These are phyloP conservation scores for Danaus melanippus DNA, from an alignment of 1,140 invertebrate genomes.

Conservation along the genomic window DNA sequence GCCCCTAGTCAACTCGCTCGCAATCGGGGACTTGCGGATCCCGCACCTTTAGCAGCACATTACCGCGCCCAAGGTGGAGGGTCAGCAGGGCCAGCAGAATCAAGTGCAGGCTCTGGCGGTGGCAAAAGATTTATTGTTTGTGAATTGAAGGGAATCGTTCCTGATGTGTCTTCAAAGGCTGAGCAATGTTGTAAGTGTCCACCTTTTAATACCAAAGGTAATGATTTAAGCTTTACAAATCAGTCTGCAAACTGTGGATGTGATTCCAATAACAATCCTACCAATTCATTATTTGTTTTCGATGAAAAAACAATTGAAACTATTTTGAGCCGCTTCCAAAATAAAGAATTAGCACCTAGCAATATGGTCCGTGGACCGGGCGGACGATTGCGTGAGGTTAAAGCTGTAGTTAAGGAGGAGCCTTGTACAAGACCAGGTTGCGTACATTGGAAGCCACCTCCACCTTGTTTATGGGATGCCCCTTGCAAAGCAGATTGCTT, in stretches of 20 bases:
- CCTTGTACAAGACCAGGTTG: constrained; percentile 45
- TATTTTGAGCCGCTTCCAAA: constrained; percentile 40
- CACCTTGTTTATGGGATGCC: constrained; percentile 47
- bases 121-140: constrained; percentile 59
- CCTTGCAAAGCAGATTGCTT: constrained; percentile 57
- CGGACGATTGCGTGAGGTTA: constrained; percentile 22
- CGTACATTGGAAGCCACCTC: constrained; percentile 48
- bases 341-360: constrained; percentile 28
- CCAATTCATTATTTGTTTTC: constrained; percentile 25
- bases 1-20: constrained; percentile 71
- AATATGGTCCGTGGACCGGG: constrained; percentile 22
- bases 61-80: constrained; percentile 29
- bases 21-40: constrained; percentile 53
- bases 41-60: constrained; percentile 43
- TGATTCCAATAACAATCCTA: neutral
- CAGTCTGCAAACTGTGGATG: neutral
- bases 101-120: constrained; percentile 21
- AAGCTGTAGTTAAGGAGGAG: constrained; percentile 28
- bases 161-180: constrained; percentile 26
- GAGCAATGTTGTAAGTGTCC: constrained; percentile 57
- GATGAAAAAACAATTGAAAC: constrained; percentile 34
- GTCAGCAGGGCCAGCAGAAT: constrained; percentile 17
- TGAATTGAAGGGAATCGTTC: constrained; percentile 51
- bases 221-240: constrained; percentile 6
- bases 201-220: constrained; percentile 3